phyloP scores from a whole-genome alignment of 1,140 invertebrate species.

The Trichonephila clavata region DNA sequence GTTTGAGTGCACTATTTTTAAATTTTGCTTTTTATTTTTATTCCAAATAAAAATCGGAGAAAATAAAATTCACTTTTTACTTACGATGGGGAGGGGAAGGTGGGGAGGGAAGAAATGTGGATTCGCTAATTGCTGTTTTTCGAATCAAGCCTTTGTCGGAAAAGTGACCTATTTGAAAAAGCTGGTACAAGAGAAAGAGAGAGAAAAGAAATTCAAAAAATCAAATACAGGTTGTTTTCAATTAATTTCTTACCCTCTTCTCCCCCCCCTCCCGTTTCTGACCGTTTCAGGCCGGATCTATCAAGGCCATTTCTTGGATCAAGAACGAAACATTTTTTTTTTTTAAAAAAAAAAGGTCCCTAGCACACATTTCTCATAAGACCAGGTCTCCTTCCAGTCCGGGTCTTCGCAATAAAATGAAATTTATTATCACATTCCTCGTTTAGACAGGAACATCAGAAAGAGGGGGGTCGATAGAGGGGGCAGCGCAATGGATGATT shows the following conservation, averaged over 20 bases:
- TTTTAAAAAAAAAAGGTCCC: not conserved
- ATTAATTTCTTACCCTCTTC: not conserved
- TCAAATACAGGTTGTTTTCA: not conserved
- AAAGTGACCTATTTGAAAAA: not conserved
- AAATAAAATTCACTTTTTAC: too few relatives aligned
- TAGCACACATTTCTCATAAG: not conserved
- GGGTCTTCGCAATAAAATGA: conserved; percentile 4
- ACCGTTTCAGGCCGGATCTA: not conserved
- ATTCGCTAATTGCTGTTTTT: not conserved
- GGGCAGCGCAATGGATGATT: not conserved
- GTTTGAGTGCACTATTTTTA: too few relatives aligned
- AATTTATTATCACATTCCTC: conserved; percentile 25
- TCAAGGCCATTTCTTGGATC: not conserved
- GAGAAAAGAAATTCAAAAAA: too few relatives aligned
- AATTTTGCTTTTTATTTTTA: too few relatives aligned
- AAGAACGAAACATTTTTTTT: not conserved
- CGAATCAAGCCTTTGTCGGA: not conserved
- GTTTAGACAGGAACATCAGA: not conserved
- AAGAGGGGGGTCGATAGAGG: too few relatives aligned
- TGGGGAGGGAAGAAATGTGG: too few relatives aligned
- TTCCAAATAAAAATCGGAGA: too few relatives aligned
- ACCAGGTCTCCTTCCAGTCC: not conserved
- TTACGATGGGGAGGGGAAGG: too few relatives aligned
- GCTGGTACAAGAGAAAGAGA: not conserved
- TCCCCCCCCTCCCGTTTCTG: too few relatives aligned